Percentiles rank a stretch among this genome's conserved stretches.
These are phyloP conservation scores for Bubo bubo DNA, from an alignment of 2,113 vertebrate species.

Conservation along the genomic window DNA sequence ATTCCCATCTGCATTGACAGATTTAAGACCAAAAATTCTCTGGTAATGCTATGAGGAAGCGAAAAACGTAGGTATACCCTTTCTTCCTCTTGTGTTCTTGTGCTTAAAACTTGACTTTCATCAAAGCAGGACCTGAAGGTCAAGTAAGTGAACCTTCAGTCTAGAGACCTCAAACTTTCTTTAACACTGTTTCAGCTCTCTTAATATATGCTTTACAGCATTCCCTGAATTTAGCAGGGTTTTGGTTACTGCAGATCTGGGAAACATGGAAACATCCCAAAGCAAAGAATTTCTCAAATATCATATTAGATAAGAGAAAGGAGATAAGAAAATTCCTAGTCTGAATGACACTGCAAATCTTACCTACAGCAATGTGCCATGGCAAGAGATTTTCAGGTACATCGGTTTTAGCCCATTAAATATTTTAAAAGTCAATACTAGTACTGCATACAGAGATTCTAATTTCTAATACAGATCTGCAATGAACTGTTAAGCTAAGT, in stretches of 20 bases:
- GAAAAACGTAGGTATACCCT: neutral
- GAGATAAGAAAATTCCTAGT: neutral
- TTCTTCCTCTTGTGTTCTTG: neutral
- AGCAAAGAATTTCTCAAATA: neutral
- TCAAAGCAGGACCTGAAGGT: neutral
- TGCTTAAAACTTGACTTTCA: neutral
- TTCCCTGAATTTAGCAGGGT: neutral
- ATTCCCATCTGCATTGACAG: neutral
- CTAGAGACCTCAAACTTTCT: neutral
- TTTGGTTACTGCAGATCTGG: neutral
- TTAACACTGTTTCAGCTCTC: neutral
- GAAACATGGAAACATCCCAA: neutral
- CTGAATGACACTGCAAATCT: neutral
- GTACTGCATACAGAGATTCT: neutral
- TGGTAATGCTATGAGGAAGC: neutral
- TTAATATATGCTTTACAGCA: neutral
- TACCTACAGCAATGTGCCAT: neutral
- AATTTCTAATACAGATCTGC: neutral
- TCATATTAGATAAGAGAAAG: neutral
- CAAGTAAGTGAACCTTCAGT: neutral
- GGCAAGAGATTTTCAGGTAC: neutral
- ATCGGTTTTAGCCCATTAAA: neutral
- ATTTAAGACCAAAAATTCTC: neutral
- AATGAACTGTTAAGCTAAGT: neutral
- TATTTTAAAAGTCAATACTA: neutral